phyloP scores from a whole-genome alignment of 2,113 vertebrate genomes.

The Nothocercus julius region DNA sequence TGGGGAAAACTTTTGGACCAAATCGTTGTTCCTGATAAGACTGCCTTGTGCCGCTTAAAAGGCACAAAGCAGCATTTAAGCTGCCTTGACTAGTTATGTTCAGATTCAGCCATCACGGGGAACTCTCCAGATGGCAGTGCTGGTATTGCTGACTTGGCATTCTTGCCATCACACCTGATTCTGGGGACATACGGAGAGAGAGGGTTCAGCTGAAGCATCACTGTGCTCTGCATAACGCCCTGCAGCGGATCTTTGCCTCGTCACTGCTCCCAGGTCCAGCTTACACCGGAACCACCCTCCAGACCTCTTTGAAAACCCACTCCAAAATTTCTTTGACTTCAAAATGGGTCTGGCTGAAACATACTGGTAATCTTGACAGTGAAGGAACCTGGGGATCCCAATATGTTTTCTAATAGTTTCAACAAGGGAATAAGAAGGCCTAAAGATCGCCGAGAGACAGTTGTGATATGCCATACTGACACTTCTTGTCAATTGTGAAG shows the following conservation, averaged over 20 bases:
- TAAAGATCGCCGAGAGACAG: neutral
- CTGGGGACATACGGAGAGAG: neutral
- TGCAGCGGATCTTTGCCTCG: neutral
- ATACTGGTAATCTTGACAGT: neutral
- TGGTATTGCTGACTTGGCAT: constrained; percentile 40
- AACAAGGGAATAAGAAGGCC: neutral
- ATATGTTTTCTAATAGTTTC: neutral
- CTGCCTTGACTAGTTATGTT: neutral
- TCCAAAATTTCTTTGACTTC: constrained; percentile 18
- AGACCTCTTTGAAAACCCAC: neutral
- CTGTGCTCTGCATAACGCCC: neutral
- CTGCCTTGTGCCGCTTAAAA: constrained; percentile 3
- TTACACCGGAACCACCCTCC: neutral
- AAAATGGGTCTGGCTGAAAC: neutral
- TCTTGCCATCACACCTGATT: constrained; percentile 7
- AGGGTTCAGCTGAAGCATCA: neutral
- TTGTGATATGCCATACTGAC: neutral
- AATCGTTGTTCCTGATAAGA: neutral
- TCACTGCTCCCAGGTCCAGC: constrained; percentile 2
- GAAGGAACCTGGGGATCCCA: neutral
- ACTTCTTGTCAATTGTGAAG: neutral
- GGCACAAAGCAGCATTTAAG: constrained; percentile 28
- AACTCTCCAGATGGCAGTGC: constrained; percentile 28
- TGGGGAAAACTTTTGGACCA: constrained; percentile 42
- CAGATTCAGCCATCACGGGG: constrained; percentile 47